These are phyloP conservation scores for Loriculus beryllinus DNA, from an alignment of 2,797 vertebrate species.

Conservation along the genomic window DNA sequence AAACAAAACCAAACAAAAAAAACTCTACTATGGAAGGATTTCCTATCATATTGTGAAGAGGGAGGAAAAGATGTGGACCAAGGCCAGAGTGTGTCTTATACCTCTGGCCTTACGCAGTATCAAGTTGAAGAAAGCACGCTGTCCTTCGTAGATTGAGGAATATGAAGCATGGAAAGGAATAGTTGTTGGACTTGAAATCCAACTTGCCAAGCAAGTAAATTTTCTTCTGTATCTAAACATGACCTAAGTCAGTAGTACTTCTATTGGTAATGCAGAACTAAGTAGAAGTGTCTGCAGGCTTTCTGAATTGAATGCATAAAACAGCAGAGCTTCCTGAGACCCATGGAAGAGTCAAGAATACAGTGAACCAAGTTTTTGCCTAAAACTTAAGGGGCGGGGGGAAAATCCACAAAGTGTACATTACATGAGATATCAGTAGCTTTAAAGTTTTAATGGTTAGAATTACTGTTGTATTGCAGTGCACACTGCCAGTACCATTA, in stretches of 20 bases:
- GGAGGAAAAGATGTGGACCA: neutral
- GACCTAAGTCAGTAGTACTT: neutral
- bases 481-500: neutral
- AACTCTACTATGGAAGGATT: neutral
- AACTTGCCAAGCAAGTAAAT: neutral
- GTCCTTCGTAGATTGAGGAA: neutral
- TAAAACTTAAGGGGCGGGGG: neutral
- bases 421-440: neutral
- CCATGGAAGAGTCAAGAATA: neutral
- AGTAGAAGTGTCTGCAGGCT: neutral
- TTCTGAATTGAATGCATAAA: neutral
- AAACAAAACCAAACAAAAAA: neutral
- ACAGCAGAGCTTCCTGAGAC: neutral
- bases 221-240: neutral
- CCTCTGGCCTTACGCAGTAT: neutral
- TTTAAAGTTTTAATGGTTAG: neutral
- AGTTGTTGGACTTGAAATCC: neutral
- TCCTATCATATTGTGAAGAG: neutral
- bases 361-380: neutral
- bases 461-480: neutral
- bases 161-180: neutral
- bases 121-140: neutral
- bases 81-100: neutral
- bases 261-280: neutral
- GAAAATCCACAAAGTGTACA: accelerated